Conservation (phyloP, 1,140 invertebrate genomes). For the Coenobita brevimanus region DNA sequence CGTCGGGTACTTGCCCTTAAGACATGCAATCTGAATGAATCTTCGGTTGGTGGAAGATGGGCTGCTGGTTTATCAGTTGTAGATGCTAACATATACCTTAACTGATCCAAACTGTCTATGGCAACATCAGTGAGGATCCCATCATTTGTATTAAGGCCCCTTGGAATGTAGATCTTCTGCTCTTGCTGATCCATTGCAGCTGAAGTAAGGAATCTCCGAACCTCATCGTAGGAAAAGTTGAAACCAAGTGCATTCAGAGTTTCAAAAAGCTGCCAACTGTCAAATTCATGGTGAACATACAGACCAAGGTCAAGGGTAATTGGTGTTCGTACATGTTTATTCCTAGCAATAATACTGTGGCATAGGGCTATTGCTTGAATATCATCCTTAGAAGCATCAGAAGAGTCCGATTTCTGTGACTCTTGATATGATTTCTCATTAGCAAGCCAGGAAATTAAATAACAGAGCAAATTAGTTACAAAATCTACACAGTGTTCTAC, state of each 20-base stretch:
- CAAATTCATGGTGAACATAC: constrained; percentile 37
- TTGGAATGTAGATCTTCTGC: neutral
- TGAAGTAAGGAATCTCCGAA: no score
- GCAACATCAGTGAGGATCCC: constrained; percentile 4
- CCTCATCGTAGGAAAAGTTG: constrained; percentile 21
- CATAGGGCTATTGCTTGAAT: constrained; percentile 14
- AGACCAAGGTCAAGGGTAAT: constrained; percentile 24
- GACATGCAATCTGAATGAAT: no score
- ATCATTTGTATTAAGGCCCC: neutral
- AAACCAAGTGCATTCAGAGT: neutral
- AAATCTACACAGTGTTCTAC: neutral
- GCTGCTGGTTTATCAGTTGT: no score
- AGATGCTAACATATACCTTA: no score
- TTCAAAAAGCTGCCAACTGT: constrained; percentile 18
- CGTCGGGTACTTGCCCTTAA: no score
- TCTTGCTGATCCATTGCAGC: neutral
- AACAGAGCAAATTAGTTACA: neutral
- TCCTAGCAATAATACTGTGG: constrained; percentile 21
- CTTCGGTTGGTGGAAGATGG: no score
- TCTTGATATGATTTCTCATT: neutral
- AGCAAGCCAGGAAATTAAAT: neutral
- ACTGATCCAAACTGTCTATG: constrained; percentile 33
- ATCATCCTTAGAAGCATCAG: neutral
- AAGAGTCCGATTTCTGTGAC: neutral
- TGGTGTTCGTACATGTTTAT: constrained; percentile 7